Conservation (phyloP, 2,797 vertebrate genomes). For the Amblyraja radiata region DNA sequence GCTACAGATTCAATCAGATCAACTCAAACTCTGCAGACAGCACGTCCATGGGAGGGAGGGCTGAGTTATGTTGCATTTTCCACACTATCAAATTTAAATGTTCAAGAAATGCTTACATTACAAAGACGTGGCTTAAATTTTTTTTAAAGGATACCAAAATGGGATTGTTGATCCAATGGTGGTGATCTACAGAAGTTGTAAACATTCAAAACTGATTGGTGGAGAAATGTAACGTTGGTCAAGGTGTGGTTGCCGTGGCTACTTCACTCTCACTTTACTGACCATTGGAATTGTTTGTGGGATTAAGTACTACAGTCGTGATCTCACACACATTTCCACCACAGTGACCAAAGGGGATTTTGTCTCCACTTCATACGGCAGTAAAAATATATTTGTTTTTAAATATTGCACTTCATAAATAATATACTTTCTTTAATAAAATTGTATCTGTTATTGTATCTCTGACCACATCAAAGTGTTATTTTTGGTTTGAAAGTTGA, state of each 20-base stretch:
- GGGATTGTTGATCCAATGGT: not conserved
- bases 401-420: not conserved
- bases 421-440: constrained; percentile 25
- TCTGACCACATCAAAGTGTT: not conserved
- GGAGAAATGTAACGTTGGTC: too few relatives aligned
- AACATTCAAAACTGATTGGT: not conserved
- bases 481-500: not conserved
- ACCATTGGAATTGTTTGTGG: too few relatives aligned
- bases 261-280: too few relatives aligned
- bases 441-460: not conserved
- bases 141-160: not conserved
- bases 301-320: too few relatives aligned
- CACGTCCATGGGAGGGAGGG: not conserved
- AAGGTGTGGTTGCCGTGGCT: too few relatives aligned
- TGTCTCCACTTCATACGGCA: not conserved
- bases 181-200: not conserved
- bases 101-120: not conserved
- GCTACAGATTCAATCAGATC: not conserved
- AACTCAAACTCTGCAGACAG: not conserved
- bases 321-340: too few relatives aligned
- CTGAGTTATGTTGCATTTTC: not conserved
- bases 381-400: not conserved
- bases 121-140: not conserved
- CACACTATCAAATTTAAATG: not conserved
- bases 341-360: too few relatives aligned